Evolutionary conservation across 2,797 vertebrate species (phyloP), one percentile per base, ranked within the genome.

Genomic region (Novumbra hubbsi): DNA sequence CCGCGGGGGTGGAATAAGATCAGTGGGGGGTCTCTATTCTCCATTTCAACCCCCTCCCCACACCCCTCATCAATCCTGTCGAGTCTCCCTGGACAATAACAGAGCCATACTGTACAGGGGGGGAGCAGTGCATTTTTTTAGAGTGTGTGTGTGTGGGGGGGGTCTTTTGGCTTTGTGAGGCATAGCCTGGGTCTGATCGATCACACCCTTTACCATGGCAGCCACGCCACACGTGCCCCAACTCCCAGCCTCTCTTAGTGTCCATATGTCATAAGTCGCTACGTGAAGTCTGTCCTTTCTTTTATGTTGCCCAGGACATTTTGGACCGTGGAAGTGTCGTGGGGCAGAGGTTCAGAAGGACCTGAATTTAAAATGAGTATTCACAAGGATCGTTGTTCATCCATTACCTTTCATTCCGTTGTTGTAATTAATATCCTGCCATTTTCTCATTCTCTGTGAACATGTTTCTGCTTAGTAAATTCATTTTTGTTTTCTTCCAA

Each of bases 321-420:
- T 55, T 55, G n/a, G 21, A 55, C 52, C 52, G 21, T 21, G 52
- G 21, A n/a, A n/a, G 52, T 9, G 15, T 55, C 52, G 21, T 55
- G 50, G 50, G n/a, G 7, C 52, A 55, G 52, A n/a, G 52, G 19
- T 55, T 55, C n/a, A 55, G 8, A 55, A 55, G 19, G 52, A 55
- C 52, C n/a, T 21, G 19, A 55, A 55, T 55, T 55, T 55, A 55
- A 55, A 55, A 55, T 55, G n/a, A 55, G 19, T 9, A 55, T 55
- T 55, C n/a, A 21, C 15, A 55, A 4, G 8, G n/a, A 55, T 19
- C 52, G n/a, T 57, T 71, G n/a, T 71, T 57, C 70, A 57, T 57
- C 60, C 52, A 62, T 71, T 71, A 74, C 73, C 67, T 74, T 72
- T 63, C 57, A 74, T 45, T 78, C 74, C 76, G 62, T 73, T 71